Conservation (phyloP, 2,888 invertebrate species). For the Asteroscopus sphinx region DNA sequence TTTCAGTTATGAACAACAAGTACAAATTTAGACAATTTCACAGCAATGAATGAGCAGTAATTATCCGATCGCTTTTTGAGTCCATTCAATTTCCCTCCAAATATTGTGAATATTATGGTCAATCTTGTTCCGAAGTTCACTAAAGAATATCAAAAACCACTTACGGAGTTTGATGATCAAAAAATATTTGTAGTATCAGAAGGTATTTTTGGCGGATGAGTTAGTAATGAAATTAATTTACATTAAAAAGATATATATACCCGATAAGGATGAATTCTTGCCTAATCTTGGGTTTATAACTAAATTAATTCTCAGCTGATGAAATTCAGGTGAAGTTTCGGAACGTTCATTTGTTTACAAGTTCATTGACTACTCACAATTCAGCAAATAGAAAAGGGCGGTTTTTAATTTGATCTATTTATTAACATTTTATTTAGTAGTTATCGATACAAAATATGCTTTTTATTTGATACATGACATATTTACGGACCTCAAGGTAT, state of each 20-base stretch:
- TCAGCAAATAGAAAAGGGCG: constrained; percentile 54
- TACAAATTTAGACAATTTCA: constrained; percentile 1
- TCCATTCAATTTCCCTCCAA: constrained; percentile 48
- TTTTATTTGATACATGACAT: background rate
- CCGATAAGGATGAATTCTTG: background rate
- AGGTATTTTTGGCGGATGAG: fast-evolving
- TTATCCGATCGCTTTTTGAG: constrained; percentile 9
- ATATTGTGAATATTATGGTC: constrained; percentile 14
- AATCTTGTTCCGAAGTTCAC: constrained; percentile 36
- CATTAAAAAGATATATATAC: background rate
- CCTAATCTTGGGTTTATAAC: background rate
- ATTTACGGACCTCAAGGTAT: background rate
- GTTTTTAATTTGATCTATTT: constrained; percentile 25
- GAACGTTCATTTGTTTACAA: constrained; percentile 42
- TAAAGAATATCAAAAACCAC: fast-evolving
- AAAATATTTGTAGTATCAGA: background rate
- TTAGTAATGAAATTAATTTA: too few relatives aligned
- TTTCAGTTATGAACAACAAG: constrained; percentile 1
- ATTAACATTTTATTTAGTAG: background rate
- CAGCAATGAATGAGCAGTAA: constrained; percentile 10
- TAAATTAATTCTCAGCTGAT: background rate
- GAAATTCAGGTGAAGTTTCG: constrained; percentile 18
- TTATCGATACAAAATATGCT: background rate
- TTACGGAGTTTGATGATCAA: background rate
- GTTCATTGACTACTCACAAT: constrained; percentile 53